phyloP scores from a whole-genome alignment of 2,888 invertebrate genomes.

The Perizoma affinitatum region DNA sequence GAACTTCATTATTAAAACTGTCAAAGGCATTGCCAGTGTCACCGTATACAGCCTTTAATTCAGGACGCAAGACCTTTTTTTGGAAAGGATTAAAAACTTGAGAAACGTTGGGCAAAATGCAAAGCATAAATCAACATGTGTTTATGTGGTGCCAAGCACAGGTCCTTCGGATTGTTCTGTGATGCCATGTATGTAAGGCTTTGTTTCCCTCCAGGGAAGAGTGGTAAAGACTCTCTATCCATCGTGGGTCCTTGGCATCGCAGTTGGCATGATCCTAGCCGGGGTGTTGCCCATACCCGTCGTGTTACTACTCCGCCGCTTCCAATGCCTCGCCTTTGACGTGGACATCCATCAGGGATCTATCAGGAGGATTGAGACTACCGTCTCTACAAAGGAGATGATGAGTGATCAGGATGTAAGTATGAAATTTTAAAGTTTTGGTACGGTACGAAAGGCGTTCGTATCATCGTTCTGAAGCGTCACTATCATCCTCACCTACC shows the following conservation, averaged over 20 bases:
- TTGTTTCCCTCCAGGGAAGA: conserved; percentile 84
- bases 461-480: neutral
- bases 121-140: too few relatives aligned
- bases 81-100: too few relatives aligned
- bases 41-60: too few relatives aligned
- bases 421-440: conserved; percentile 44
- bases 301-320: conserved; percentile 93
- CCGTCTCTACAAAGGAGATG: conserved; percentile 97
- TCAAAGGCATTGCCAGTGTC: too few relatives aligned
- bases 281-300: conserved; percentile 93
- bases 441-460: too few relatives aligned
- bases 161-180: too few relatives aligned
- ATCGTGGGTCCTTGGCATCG: conserved; percentile 91
- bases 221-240: conserved; percentile 89
- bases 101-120: too few relatives aligned
- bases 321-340: conserved; percentile 94
- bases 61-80: too few relatives aligned
- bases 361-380: conserved; percentile 95
- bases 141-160: too few relatives aligned
- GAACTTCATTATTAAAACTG: too few relatives aligned
- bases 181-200: too few relatives aligned
- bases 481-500: neutral
- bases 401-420: conserved; percentile 96
- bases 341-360: conserved; percentile 96
- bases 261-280: conserved; percentile 89